Evolutionary conservation across 2,888 invertebrate genomes (phyloP).

Genomic region (Cantharis flavilabris): DNA sequence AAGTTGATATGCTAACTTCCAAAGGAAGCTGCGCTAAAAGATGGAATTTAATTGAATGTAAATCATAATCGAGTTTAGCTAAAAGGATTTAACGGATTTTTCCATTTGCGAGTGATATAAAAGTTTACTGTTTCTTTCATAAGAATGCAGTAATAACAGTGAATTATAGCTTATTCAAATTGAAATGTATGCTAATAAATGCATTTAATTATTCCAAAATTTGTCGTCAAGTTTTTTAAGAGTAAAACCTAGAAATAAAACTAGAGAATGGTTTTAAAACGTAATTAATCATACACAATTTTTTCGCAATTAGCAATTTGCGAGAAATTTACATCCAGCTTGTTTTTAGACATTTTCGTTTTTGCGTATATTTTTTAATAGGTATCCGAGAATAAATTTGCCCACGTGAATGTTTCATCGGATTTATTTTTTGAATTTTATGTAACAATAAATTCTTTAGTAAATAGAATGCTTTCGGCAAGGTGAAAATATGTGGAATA

Average conservation of each 20-base stretch:
- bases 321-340: neutral
- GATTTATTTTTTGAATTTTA: neutral
- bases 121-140: neutral
- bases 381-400: neutral
- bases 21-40: neutral
- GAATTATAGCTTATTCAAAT: neutral
- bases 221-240: neutral
- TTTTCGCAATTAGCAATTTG: neutral
- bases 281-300: neutral
- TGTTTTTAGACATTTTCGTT: neutral
- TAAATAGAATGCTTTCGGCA: neutral
- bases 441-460: neutral
- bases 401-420: neutral
- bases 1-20: neutral
- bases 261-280: neutral
- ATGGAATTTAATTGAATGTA: neutral
- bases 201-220: neutral
- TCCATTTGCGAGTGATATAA: neutral
- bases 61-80: neutral
- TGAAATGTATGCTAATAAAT: neutral
- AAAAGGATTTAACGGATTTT: neutral
- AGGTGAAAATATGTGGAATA: neutral
- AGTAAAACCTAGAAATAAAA: neutral
- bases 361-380: neutral
- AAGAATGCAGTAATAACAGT: neutral